phyloP scores from a whole-genome alignment of 2,113 vertebrate species.

The Dunckerocampus dactyliophorus region DNA sequence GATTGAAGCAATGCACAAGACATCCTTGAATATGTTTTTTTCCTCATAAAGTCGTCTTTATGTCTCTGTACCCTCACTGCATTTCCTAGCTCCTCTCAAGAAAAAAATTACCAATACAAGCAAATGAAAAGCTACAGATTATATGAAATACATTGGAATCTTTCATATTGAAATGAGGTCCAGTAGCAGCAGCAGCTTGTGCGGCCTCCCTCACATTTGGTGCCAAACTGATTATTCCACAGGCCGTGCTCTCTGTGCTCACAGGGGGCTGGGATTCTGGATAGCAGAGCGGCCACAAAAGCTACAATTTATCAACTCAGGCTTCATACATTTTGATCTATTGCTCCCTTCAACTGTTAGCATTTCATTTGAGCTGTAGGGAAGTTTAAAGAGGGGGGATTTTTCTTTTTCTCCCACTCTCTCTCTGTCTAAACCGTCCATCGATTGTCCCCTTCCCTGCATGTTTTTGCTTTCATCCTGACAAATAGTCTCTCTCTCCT shows the following conservation, averaged over 20 bases:
- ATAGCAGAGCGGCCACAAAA: constrained; percentile 69
- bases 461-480: constrained; percentile 38
- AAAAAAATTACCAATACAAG: constrained; percentile 49
- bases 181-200: constrained; percentile 46
- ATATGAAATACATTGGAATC: constrained; percentile 68
- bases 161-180: constrained; percentile 75
- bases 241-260: constrained; percentile 63
- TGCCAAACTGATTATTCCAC: constrained; percentile 69
- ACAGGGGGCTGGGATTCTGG: constrained; percentile 63
- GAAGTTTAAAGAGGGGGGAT: constrained; percentile 65
- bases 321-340: constrained; percentile 73
- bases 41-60: constrained; percentile 28
- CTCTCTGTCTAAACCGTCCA: constrained; percentile 40
- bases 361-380: constrained; percentile 68
- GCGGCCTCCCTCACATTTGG: constrained; percentile 63
- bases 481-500: constrained; percentile 31
- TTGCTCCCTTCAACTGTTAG: constrained; percentile 64
- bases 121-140: constrained; percentile 68
- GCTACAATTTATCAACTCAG: constrained; percentile 70
- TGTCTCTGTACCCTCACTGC: constrained; percentile 46
- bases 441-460: constrained; percentile 28
- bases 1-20: constrained; percentile 59
- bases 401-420: constrained; percentile 60
- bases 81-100: constrained; percentile 49
- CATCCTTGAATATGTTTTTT: constrained; percentile 61